Conservation (phyloP, 2,113 vertebrate species). For the Paedocypris sp. region DNA sequence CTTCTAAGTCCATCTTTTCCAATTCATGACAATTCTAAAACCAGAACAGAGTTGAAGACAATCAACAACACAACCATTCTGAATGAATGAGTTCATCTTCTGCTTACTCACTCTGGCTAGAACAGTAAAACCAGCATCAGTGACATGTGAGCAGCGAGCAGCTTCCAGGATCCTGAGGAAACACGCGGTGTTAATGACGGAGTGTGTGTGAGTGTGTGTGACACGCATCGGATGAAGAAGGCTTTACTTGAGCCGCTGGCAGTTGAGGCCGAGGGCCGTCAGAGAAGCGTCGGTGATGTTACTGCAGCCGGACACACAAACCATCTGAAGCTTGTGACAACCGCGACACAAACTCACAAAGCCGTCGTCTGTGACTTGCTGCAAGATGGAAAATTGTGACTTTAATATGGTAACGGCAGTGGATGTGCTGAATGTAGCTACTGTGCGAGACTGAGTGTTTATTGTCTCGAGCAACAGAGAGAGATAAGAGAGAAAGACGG, state of each 20-base stretch:
- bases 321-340: constrained; percentile 90
- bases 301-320: constrained; percentile 93
- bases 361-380: constrained; percentile 99
- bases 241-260: constrained; percentile 78
- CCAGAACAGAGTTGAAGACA: background rate
- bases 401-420: too few relatives aligned
- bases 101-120: constrained; percentile 81
- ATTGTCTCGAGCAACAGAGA: too few relatives aligned
- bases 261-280: constrained; percentile 94
- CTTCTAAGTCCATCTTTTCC: constrained; percentile 98
- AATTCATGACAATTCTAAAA: constrained; percentile 93
- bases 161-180: constrained; percentile 89
- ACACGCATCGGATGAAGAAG: background rate
- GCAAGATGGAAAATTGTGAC: constrained; percentile 28
- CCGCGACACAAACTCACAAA: constrained; percentile 97
- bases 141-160: constrained; percentile 92
- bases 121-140: constrained; percentile 93
- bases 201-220: background rate
- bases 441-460: too few relatives aligned
- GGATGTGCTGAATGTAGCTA: too few relatives aligned
- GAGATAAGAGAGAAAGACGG: too few relatives aligned
- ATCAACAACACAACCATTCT: background rate
- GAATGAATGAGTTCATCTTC: background rate
- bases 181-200: background rate
- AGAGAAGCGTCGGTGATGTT: constrained; percentile 97